phyloP scores from a whole-genome alignment of 2,797 vertebrate genomes.

The Lithobates sylvaticus region DNA sequence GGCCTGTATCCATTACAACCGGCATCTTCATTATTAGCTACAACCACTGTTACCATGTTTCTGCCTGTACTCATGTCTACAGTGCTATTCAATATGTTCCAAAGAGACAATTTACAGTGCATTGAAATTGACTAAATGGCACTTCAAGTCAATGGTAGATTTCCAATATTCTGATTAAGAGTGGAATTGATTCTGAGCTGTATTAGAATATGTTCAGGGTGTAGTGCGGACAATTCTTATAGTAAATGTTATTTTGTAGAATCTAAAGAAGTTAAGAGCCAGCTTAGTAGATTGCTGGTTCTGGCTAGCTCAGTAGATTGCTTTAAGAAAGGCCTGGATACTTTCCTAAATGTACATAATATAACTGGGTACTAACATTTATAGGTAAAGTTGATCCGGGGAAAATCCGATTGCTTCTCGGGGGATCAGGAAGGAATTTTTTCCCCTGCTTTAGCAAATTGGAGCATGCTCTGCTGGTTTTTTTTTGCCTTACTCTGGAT shows the following conservation, averaged over 20 bases:
- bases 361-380: too few relatives aligned
- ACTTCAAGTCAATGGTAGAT: constrained; percentile 18
- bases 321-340: too few relatives aligned
- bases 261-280: not conserved
- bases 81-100: constrained; percentile 35
- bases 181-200: not conserved
- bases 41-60: constrained; percentile 9
- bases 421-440: too few relatives aligned
- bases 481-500: too few relatives aligned
- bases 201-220: not conserved
- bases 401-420: too few relatives aligned
- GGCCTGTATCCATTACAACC: not conserved
- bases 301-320: too few relatives aligned
- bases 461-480: too few relatives aligned
- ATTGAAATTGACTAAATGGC: constrained; percentile 34
- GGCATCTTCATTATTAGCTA: constrained; percentile 39
- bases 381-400: too few relatives aligned
- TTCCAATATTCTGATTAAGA: constrained; percentile 13
- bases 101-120: constrained; percentile 21
- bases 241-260: not conserved
- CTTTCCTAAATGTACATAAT: too few relatives aligned
- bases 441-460: too few relatives aligned
- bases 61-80: constrained; percentile 8
- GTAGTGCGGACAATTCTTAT: not conserved
- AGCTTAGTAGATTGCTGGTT: too few relatives aligned